Conservation (phyloP, 2,797 vertebrate species). For the Nannoperca australis region DNA sequence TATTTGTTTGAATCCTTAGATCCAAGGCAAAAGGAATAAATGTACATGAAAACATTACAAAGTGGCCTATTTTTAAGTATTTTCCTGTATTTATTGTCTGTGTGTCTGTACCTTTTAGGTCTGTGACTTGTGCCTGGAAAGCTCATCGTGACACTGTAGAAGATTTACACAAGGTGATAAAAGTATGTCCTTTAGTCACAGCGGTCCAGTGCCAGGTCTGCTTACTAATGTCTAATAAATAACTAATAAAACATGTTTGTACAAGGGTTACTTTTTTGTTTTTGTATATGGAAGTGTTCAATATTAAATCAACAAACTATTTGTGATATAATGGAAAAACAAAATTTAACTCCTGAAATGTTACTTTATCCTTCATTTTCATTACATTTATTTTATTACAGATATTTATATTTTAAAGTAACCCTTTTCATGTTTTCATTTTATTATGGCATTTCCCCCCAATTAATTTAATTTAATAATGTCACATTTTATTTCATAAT, state of each 20-base stretch:
- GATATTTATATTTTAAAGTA: not conserved
- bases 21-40: not conserved
- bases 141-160: not conserved
- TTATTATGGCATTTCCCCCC: not conserved
- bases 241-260: not conserved
- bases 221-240: not conserved
- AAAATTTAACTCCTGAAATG: not conserved
- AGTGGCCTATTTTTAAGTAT: not conserved
- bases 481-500: no score
- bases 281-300: not conserved
- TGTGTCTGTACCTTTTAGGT: not conserved
- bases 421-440: not conserved
- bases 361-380: no score
- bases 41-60: not conserved
- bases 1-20: not conserved
- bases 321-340: not conserved
- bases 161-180: not conserved
- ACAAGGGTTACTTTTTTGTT: not conserved
- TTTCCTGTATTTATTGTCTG: not conserved
- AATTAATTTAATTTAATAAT: no score
- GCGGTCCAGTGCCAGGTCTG: not conserved
- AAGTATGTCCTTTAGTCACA: not conserved
- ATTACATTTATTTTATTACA: not conserved
- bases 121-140: not conserved
- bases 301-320: not conserved